Evolutionary conservation across 2,113 vertebrate genomes (phyloP).

Genomic region (Gorsachius goisagi): DNA sequence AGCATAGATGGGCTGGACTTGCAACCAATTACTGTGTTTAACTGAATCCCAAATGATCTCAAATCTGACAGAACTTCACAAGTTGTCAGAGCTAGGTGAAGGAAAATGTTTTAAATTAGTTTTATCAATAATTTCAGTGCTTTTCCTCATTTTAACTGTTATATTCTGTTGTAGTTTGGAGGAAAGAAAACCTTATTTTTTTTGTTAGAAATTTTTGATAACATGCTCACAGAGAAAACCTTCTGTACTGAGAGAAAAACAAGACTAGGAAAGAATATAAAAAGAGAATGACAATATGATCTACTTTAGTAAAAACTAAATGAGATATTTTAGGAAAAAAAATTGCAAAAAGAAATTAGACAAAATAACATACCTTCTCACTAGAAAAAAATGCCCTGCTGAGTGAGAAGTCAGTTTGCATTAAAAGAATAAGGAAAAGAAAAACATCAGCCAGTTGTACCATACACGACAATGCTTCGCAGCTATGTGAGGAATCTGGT

Average conservation of each 20-base stretch:
- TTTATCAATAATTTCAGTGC: slow-evolving; percentile 51
- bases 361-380: neutral
- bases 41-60: neutral
- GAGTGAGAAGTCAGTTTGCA: neutral
- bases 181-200: neutral
- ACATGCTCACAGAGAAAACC: neutral
- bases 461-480: neutral
- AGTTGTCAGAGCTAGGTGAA: slow-evolving; percentile 14
- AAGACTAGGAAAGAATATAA: neutral
- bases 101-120: slow-evolving; percentile 43
- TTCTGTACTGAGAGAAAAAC: neutral
- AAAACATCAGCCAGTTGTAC: neutral
- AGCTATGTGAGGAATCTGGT: neutral
- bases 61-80: slow-evolving; percentile 16
- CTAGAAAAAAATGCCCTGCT: neutral
- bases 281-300: neutral
- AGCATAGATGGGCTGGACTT: slow-evolving; percentile 9
- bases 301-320: neutral
- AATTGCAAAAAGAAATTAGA: neutral
- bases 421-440: neutral
- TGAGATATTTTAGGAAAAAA: neutral
- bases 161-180: neutral
- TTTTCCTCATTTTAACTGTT: neutral
- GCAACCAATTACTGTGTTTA: slow-evolving; percentile 43
- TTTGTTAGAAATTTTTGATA: neutral